Conservation (phyloP, 53 echinoderm and acorn worm genomes). For the Henricia sp. region DNA sequence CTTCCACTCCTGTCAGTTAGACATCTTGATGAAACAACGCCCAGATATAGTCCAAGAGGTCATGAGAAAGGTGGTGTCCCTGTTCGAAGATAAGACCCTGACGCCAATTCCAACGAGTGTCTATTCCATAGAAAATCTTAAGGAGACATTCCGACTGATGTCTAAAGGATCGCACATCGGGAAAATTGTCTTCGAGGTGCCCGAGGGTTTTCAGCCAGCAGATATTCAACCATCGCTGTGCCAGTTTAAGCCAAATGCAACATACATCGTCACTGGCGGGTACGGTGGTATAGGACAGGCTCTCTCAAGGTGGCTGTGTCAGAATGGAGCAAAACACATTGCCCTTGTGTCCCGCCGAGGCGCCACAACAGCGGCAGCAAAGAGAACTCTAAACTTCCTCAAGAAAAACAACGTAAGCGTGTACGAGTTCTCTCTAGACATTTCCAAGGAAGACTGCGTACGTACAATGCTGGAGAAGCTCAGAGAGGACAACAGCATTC, state of each 20-base stretch:
- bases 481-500: conserved; percentile 44
- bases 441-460: conserved; percentile 35
- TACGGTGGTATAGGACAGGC: conserved; percentile 79
- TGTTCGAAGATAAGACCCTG: conserved; percentile 66
- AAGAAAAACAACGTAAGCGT: conserved; percentile 66
- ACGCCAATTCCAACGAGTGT: conserved; percentile 69
- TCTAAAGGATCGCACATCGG: conserved; percentile 65
- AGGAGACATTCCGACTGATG: conserved; percentile 58
- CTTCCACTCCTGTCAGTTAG: conserved; percentile 78
- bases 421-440: conserved; percentile 63
- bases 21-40: conserved; percentile 58
- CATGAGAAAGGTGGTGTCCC: conserved; percentile 58
- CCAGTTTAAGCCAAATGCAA: conserved; percentile 72
- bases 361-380: conserved; percentile 57
- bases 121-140: conserved; percentile 49
- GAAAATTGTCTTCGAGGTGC: conserved; percentile 69
- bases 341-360: conserved; percentile 77
- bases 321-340: conserved; percentile 86
- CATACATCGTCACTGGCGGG: conserved; percentile 86
- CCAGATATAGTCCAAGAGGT: conserved; percentile 41
- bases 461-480: conserved; percentile 47
- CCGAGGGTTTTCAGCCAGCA: conserved; percentile 38
- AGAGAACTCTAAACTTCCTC: conserved; percentile 69
- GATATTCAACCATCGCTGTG: conserved; percentile 45
- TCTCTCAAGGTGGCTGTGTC: conserved; percentile 84